Evolutionary conservation across 2,888 invertebrate genomes (phyloP).

Genomic region (Sminthurinus aureus): DNA sequence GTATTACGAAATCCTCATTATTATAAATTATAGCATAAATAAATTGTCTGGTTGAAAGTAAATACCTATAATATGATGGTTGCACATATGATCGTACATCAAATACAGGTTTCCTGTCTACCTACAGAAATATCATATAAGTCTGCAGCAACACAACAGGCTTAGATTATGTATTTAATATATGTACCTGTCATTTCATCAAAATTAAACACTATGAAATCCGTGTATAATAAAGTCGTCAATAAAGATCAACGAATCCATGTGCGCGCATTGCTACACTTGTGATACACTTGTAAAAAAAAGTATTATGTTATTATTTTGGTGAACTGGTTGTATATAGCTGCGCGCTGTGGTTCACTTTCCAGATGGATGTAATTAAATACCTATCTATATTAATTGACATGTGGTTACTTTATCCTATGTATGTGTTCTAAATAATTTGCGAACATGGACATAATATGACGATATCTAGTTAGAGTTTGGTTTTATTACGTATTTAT

Average conservation of each 20-base stretch:
- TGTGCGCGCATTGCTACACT: background rate
- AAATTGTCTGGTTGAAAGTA: background rate
- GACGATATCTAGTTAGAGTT: background rate
- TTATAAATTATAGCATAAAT: background rate
- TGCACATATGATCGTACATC: background rate
- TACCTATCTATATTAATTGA: background rate
- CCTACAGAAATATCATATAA: too few relatives aligned
- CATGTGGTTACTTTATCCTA: background rate
- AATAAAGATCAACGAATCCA: background rate
- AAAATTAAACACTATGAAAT: too few relatives aligned
- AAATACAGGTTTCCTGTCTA: too few relatives aligned
- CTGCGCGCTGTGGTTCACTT: background rate
- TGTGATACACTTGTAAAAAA: too few relatives aligned
- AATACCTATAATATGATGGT: background rate
- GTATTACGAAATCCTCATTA: background rate
- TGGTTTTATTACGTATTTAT: background rate
- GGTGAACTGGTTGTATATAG: background rate
- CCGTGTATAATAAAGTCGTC: too few relatives aligned
- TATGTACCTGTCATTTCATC: too few relatives aligned
- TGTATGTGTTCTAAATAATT: background rate
- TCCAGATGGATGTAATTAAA: background rate
- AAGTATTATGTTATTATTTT: background rate
- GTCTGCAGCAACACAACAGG: too few relatives aligned
- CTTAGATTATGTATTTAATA: too few relatives aligned
- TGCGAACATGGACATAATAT: background rate